Percentiles rank a stretch among this genome's conserved stretches.
Evolutionary conservation across 2,113 vertebrate genomes (phyloP).

Genomic region (Menura novaehollandiae): DNA sequence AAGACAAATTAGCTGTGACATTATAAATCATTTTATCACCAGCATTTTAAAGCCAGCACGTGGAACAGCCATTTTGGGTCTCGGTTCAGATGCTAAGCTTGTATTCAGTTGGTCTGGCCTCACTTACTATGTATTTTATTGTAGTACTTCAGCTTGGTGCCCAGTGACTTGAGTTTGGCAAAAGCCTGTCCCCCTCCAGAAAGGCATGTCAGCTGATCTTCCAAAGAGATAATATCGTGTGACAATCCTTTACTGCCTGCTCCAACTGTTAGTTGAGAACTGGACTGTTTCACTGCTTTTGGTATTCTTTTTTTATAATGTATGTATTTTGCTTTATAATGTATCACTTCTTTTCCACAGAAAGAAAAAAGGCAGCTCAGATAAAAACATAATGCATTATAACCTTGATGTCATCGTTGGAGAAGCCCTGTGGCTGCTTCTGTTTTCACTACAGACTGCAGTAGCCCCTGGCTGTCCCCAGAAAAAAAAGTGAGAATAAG

Average conservation of each 20-base stretch:
- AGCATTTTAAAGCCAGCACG: background rate
- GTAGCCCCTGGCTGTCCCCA: background rate
- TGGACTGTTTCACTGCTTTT: background rate
- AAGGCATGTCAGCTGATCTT: background rate
- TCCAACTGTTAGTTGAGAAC: background rate
- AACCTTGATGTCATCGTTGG: fast-evolving
- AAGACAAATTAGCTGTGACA: background rate
- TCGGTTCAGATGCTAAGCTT: background rate
- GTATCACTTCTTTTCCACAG: background rate
- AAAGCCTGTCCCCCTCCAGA: background rate
- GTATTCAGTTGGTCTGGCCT: background rate
- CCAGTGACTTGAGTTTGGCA: background rate
- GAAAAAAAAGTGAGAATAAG: background rate
- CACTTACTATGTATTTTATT: background rate
- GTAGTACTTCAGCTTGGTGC: background rate
- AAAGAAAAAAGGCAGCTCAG: background rate
- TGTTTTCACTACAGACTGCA: background rate
- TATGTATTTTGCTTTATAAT: background rate
- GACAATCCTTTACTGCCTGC: background rate
- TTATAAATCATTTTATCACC: background rate
- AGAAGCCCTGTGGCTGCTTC: background rate
- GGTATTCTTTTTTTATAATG: background rate
- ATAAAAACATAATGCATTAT: background rate
- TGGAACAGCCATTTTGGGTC: background rate
- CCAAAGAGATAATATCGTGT: background rate